A percentile compares a stretch with the other conserved stretches of the same genome.
Conservation (phyloP, 2,113 vertebrate species). For the Trochalopteron elliotii region DNA sequence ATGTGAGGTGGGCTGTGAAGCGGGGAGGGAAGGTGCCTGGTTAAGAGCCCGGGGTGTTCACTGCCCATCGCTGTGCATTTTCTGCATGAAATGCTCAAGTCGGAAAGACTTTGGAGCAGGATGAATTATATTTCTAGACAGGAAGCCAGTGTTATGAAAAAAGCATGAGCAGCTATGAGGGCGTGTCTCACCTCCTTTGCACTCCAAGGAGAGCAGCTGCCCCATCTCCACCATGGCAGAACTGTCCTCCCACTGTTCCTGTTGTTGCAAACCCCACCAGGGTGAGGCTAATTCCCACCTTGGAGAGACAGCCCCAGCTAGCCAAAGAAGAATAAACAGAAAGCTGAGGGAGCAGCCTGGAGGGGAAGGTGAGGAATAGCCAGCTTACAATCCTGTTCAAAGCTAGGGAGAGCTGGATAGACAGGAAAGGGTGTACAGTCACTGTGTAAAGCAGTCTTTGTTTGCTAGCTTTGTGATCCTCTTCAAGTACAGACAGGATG, state of each 20-base stretch:
- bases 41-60: neutral
- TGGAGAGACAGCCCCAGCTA: neutral
- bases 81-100: neutral
- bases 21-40: neutral
- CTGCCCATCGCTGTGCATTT: neutral
- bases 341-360: neutral
- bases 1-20: neutral
- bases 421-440: neutral
- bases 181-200: neutral
- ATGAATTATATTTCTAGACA: neutral
- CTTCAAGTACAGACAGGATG: neutral
- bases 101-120: neutral
- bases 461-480: neutral
- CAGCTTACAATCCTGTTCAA: neutral
- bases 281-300: neutral
- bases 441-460: neutral
- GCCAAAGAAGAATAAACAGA: neutral
- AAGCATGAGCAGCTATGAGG: neutral
- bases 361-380: neutral
- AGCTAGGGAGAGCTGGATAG: neutral
- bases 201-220: neutral
- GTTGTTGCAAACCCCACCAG: fast-evolving
- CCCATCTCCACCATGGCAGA: neutral
- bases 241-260: neutral
- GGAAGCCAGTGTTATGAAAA: neutral